A percentile compares a stretch with the other conserved stretches of the same genome.
Conservation (phyloP, 2,888 invertebrate species). For the Acanthosepion esculentum region DNA sequence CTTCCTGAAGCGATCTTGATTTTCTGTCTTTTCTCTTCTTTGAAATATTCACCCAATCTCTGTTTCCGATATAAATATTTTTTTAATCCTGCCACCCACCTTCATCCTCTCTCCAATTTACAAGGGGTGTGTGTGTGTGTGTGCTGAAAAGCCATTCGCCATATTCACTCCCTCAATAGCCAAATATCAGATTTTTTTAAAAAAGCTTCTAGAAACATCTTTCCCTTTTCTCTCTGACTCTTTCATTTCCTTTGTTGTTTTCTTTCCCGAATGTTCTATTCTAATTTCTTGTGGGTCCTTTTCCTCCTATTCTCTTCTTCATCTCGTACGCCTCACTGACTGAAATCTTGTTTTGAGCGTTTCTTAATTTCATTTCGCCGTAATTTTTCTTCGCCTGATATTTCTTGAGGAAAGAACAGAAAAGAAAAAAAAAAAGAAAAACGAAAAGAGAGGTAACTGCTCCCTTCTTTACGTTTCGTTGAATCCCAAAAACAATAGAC, state of each 20-base stretch:
- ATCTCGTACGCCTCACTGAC: background rate
- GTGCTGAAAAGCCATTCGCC: too few relatives aligned
- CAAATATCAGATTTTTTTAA: too few relatives aligned
- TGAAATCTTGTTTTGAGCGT: background rate
- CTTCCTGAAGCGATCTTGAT: too few relatives aligned
- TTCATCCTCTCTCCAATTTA: too few relatives aligned
- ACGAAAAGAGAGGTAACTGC: background rate
- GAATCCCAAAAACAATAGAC: background rate
- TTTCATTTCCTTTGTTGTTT: background rate
- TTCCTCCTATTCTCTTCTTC: background rate
- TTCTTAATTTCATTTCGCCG: background rate
- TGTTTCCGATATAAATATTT: too few relatives aligned
- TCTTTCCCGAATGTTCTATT: background rate
- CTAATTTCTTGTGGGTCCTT: background rate
- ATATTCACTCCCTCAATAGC: too few relatives aligned
- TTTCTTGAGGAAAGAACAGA: background rate
- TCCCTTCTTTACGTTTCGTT: background rate
- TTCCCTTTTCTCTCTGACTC: background rate
- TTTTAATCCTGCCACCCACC: too few relatives aligned
- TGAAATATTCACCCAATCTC: background rate
- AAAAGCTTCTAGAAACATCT: background rate
- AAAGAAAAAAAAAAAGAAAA: background rate
- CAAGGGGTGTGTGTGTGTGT: too few relatives aligned
- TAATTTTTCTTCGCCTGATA: background rate
- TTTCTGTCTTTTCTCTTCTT: background rate